Evolutionary conservation across 1,140 invertebrate species (phyloP).

Genomic region (Galleria mellonella): DNA sequence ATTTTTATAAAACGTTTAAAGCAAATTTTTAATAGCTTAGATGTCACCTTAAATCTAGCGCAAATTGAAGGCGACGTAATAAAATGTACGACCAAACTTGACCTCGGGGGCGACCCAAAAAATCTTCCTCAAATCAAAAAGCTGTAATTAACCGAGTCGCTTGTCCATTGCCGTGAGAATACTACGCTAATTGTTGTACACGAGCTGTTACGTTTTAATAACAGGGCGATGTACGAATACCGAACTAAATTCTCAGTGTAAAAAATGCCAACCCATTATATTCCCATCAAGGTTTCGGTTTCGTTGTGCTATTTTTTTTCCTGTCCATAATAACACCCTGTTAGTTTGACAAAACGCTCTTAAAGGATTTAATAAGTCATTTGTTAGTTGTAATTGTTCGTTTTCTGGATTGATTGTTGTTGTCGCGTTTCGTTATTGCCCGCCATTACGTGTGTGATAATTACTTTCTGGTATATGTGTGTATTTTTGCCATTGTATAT

Average conservation of each 20-base stretch:
- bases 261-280: slow-evolving; percentile 43
- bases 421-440: slow-evolving; percentile 3
- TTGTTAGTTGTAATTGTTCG: slow-evolving; percentile 26
- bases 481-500: too few relatives aligned
- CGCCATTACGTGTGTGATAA: neutral
- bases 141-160: slow-evolving; percentile 21
- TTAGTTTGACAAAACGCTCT: slow-evolving; percentile 46
- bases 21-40: too few relatives aligned
- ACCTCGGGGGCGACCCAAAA: slow-evolving; percentile 15
- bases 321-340: slow-evolving; percentile 34
- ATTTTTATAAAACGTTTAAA: too few relatives aligned
- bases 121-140: slow-evolving; percentile 14
- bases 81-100: slow-evolving; percentile 11
- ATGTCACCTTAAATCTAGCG: too few relatives aligned
- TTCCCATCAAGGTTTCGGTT: slow-evolving; percentile 28
- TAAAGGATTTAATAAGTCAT: slow-evolving; percentile 37
- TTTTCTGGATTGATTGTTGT: slow-evolving; percentile 5
- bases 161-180: slow-evolving; percentile 33
- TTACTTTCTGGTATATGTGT: neutral
- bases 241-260: slow-evolving; percentile 26
- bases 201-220: slow-evolving; percentile 44
- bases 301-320: slow-evolving; percentile 21
- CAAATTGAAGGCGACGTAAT: neutral
- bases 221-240: slow-evolving; percentile 42
- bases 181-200: slow-evolving; percentile 32